These are phyloP conservation scores for Lethocerus indicus DNA, from an alignment of 1,140 invertebrate species.

Conservation along the genomic window DNA sequence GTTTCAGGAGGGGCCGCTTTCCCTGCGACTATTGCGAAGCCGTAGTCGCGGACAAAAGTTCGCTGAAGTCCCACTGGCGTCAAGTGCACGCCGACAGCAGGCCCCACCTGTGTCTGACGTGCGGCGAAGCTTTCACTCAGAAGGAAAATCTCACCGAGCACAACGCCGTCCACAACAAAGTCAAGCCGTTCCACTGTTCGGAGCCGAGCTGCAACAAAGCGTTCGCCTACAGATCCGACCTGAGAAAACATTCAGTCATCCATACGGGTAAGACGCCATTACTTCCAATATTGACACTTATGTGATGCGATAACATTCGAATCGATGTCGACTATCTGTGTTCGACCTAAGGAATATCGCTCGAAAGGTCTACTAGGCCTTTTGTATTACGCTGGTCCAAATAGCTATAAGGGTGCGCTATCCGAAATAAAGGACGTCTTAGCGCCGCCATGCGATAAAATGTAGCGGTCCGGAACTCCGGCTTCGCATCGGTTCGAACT, in stretches of 20 bases:
- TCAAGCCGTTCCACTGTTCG: slow-evolving; percentile 32
- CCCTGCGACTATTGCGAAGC: slow-evolving; percentile 19
- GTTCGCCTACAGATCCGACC: slow-evolving; percentile 17
- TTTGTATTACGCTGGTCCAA: too few species aligned
- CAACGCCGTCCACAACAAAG: slow-evolving; percentile 34
- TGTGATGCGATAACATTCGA: too few species aligned
- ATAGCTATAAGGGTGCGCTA: too few species aligned
- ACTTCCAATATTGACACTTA: background rate
- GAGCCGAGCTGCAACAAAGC: slow-evolving; percentile 23
- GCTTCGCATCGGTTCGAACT: too few species aligned
- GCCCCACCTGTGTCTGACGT: slow-evolving; percentile 32
- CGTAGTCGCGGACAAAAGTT: slow-evolving; percentile 13
- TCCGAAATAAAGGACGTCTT: too few species aligned
- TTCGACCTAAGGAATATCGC: too few species aligned
- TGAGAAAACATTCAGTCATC: slow-evolving; percentile 18
- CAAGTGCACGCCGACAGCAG: slow-evolving; percentile 33
- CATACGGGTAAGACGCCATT: slow-evolving; percentile 15
- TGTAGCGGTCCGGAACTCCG: too few species aligned
- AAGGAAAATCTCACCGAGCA: slow-evolving; percentile 31
- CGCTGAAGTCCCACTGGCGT: slow-evolving; percentile 17
- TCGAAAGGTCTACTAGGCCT: too few species aligned
- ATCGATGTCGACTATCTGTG: too few species aligned
- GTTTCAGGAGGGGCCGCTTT: slow-evolving; percentile 16
- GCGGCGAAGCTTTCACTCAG: slow-evolving; percentile 30
- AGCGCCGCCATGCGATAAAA: too few species aligned